Base-by-base conservation (phyloP, 2,888 invertebrate species). In the Malachius bipustulatus region DNA sequence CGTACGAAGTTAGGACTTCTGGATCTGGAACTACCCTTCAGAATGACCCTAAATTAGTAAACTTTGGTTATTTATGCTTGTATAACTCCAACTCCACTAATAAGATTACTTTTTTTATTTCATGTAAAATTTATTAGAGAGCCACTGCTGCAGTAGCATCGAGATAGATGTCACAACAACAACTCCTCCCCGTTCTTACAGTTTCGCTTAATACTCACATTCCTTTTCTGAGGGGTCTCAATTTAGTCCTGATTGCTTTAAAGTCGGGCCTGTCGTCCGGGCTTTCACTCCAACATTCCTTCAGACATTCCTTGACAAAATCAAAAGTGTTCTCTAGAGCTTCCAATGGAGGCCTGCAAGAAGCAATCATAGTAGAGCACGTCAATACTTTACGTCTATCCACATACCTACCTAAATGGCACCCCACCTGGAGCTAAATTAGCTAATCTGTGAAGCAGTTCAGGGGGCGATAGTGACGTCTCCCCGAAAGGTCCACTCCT, bases 281-380 rank as follows among this genome's bases (percentile, higher is more conserved):
- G 37, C 77, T 75, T 57, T 91, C 90, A 0, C 71, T 63, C 91
- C 91, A 94, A 55, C 90, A 89, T 50, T 87, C 85, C n/a, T 71
- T 66, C 48, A 91, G 66, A 51, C 87, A 84, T 40, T 88, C 84
- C 8, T 82, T 70, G 3, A 91, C 82, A 54, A 85, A 90, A 56
- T 88, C 85, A 52, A 91, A 89, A 26, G 78, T 75, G 27, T 80
- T 82, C 47, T 83, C 78, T 33, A 90, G 59, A 1, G 78, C 73
- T 28, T 83, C 83, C 43, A 90, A 57, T 0, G 82, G 77, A 0
- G 91, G 91, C 47, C 88, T 81, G 58, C 41, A 51, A 47, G 36
- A 63, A 58, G 40, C 8, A 8, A 19, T 19, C 6, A 19, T 8
- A 19, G 6, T 19, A n/a, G 24, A 8, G 24, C 24, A 19, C n/a